Base-by-base conservation (phyloP, 1,140 invertebrate species). In the Drosophila littoralis region DNA sequence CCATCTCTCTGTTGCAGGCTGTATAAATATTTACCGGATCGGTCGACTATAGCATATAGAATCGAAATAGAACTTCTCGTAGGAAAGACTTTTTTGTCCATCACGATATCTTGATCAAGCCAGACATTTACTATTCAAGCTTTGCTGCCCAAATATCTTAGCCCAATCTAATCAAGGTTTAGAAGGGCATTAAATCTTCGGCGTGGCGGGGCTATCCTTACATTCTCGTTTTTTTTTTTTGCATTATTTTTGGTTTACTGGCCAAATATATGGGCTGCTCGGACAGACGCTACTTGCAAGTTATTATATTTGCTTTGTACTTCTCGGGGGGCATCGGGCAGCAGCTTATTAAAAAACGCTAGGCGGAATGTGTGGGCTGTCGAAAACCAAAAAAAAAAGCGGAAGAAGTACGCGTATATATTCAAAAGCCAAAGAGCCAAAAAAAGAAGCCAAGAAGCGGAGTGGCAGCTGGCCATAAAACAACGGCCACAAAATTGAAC, bases 221-320 rank as follows among this genome's bases (percentile, higher is more conserved):
- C 22, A 5, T 28, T 22, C 22, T 22, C 22, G 22, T 22, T 12
- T 17, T 57, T 12, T 17, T 57, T 22, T 58, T 43, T 45, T 52
- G 22, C 22, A 28, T 28, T 5, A 28, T 28, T 28, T 28, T 28
- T 28, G 22, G 22, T 28, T 28, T 28, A 28, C 51, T 58, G 52
- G 35, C 51, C 35, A 48, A 28, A 51, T 66, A 35, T 54, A 70
- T 64, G 73, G 10, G 17, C 48, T 28, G 67, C 15, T 57, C 68
- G 83, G 76, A 67, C 76, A 46, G 69, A 68, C 68, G 64, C 81
- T 77, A 82, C 84, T 90, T 89, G 81, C 81, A 89, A 90, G 85
- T 89, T 89, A 89, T 89, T 89, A 89, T 89, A 84, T 89, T 89
- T 89, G 85, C 85, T 84, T 73, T 90, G 84, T 89, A 84, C 84